Evolutionary conservation across 2,113 vertebrate genomes (phyloP), one percentile per base, ranked within the genome.

Genomic region (Otolemur garnettii): DNA sequence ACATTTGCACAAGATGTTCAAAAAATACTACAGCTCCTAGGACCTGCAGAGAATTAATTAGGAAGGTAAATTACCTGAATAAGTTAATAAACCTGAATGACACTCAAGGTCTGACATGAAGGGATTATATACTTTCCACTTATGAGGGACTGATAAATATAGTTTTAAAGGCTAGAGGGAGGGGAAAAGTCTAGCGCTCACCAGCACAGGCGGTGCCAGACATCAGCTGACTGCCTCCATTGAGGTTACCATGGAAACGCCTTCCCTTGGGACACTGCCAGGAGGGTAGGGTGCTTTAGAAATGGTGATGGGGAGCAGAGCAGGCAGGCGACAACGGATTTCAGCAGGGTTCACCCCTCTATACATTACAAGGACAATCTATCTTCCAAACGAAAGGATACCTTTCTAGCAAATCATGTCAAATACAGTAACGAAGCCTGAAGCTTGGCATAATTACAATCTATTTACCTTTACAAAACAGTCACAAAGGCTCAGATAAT

Each of bases 201-300:
- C 97, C 98, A 98, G 98, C 97, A 97, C 95, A 93, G 98, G 98
- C 92, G 28, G 97, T 90, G 98, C 97, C 98, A 99, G 99, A 98
- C 99, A 98, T 98, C 99, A 99, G 99, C 99, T 99, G 99, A 99
- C 98, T 96, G 98, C 98, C 99, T 99, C 98, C 98, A 93, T 79
- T 0, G 97, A 95, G 97, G 98, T 99, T 98, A 97, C 99, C 99
- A 99, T 99, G 99, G 99, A 98, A 99, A 99, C 99, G 5, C 92
- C 93, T 97, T 98, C 99, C 99, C 99, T 96, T 72, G 99, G 98
- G 99, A 99, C 97, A 98, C 98, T 98, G 99, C 98, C 97, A 98
- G 87, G 99, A 96, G 98, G 98, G 98, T 90, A 96, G 98, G 97
- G 96, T 35, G 89, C 91, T 97, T 82, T 88, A 35, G 85, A 92